Base-by-base conservation (phyloP, 2,113 vertebrate species). In the Odontesthes bonariensis region DNA sequence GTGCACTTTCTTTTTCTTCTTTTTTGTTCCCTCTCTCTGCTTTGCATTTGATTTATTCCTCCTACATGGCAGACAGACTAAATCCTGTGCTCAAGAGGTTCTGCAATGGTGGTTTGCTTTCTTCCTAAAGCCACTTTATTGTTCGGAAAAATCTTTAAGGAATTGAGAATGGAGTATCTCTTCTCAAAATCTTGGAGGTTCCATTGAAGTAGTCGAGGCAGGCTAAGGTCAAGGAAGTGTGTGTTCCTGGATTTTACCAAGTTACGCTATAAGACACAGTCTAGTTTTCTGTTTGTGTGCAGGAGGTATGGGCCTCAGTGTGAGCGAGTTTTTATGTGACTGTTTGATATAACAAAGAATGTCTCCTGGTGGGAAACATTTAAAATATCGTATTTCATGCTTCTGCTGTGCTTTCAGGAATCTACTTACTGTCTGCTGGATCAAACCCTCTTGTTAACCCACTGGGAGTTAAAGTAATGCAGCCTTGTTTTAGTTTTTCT, bases 21-120 rank as follows among this genome's bases (percentile, higher is more conserved):
- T 62, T 72, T 82, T 69, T n/a, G n/a, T n/a, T 75, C 38, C 66
- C 47, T 69, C 65, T 69, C 68, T 69, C 47, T 82, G 66, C 61
- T 82, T 85, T 83, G 65, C 32, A 44, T 82, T 22, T 92, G 88
- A 91, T 89, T 91, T 90, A 89, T 87, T 77, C 68, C 35, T 70
- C 27, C 73, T 66, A 72, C 68, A 63, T 53, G 53, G 87, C 75
- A 87, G 79, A 80, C 63, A 57, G 75, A 17, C 69, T 60, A 52
- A 38, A 83, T 61, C 60, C 35, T 68, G 66, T 55, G 61, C 81
- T 86, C 16, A 0, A 63, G 58, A n/a, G 73, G 72, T 63, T 35
- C 69, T 42, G 19, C 32, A 62, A 61, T 76, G 27, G 38, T 54
- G 61, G 77, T 81, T 75, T 69, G 58, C 73, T 65, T 82, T 81